phyloP scores from a whole-genome alignment of 2,888 invertebrate genomes.

The Aleiodes testaceus region DNA sequence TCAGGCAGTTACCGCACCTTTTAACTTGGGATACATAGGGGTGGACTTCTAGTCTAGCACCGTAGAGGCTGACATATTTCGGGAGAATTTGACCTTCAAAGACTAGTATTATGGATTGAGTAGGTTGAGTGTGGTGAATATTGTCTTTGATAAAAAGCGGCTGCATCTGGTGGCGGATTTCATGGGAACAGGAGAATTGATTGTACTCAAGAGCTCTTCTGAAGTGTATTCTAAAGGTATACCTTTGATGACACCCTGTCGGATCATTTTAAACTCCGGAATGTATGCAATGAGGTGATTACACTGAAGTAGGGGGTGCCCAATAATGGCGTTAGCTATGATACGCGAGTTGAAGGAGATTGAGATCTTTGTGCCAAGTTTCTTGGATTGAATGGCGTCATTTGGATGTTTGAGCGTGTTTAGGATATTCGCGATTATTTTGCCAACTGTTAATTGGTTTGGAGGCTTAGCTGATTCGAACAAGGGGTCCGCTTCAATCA shows the following conservation, averaged over 20 bases:
- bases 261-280: not conserved
- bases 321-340: not conserved
- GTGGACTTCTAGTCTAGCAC: not conserved
- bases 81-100: slow-evolving; percentile 19
- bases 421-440: not conserved
- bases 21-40: slow-evolving; percentile 5
- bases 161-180: not conserved
- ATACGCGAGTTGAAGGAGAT: not conserved
- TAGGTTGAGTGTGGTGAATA: not conserved
- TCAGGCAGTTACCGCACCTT: slow-evolving; percentile 7
- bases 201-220: not conserved
- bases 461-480: not conserved
- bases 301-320: not conserved
- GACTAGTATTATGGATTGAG: not conserved
- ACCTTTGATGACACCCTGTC: slow-evolving; percentile 6
- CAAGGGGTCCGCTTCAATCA: too few species aligned
- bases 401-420: not conserved
- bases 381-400: not conserved
- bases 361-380: not conserved
- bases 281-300: not conserved
- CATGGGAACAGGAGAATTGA: not conserved
- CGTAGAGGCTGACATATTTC: not conserved
- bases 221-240: not conserved
- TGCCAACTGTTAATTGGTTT: not conserved
- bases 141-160: not conserved